phyloP scores from a whole-genome alignment of 2,888 invertebrate genomes.

The Noctua pronuba region DNA sequence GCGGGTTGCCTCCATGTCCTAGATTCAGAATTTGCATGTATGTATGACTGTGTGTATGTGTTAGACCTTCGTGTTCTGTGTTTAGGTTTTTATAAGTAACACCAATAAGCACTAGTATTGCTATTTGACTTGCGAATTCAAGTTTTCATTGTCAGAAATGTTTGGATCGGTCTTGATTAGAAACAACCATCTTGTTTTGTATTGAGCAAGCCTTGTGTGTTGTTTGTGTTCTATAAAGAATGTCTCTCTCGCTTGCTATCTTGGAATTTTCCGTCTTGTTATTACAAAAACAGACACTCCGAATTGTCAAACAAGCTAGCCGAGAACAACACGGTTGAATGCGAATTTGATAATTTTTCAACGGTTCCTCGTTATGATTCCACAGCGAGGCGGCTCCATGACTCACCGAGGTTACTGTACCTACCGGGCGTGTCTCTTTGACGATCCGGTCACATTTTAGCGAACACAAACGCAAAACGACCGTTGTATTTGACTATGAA shows the following conservation, averaged over 20 bases:
- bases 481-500: conserved; percentile 66
- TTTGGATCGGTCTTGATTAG: not conserved
- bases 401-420: conserved; percentile 84
- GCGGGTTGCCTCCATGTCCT: conserved; percentile 67
- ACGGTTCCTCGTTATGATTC: conserved; percentile 77
- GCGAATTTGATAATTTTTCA: conserved; percentile 74
- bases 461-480: conserved; percentile 62
- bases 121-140: conserved; percentile 4
- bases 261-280: conserved; percentile 8
- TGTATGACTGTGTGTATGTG: not conserved
- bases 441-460: conserved; percentile 71
- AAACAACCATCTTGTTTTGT: not conserved
- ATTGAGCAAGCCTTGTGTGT: not conserved
- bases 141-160: not conserved
- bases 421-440: conserved; percentile 72
- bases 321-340: conserved; percentile 55
- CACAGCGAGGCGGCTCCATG: conserved; percentile 71
- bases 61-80: conserved; percentile 53
- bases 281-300: conserved; percentile 30
- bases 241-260: not conserved
- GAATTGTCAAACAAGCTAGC: conserved; percentile 48
- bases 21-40: conserved; percentile 69
- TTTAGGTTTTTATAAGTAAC: conserved; percentile 19
- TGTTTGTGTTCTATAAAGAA: conserved; percentile 1
- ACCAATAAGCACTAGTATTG: conserved; percentile 1